Evolutionary conservation across 2,888 invertebrate genomes (phyloP).

Genomic region (Lepetodrilus schrolli): DNA sequence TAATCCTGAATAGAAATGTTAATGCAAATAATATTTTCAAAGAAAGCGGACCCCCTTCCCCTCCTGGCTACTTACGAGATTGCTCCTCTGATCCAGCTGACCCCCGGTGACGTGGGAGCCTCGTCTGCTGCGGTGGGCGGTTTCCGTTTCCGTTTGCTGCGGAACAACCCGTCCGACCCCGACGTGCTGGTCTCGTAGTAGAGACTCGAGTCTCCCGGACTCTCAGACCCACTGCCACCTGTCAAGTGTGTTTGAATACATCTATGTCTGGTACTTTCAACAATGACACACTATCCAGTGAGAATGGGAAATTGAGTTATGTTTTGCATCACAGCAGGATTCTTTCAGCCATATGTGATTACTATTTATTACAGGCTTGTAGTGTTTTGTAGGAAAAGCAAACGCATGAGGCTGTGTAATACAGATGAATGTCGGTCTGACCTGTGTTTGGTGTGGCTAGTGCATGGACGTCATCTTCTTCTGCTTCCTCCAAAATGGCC

Average conservation of each 20-base stretch:
- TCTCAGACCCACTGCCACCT: constrained; percentile 43
- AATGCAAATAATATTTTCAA: no score
- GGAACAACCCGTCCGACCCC: constrained; percentile 36
- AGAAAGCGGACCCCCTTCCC: background rate
- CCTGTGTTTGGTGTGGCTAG: constrained; percentile 32
- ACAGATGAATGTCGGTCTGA: background rate
- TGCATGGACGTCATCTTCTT: background rate
- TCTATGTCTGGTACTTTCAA: no score
- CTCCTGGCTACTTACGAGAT: constrained; percentile 56
- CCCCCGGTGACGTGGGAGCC: constrained; percentile 42
- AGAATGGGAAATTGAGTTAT: no score
- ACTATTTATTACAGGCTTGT: no score
- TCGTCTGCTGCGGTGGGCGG: constrained; percentile 56
- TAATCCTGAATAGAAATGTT: no score
- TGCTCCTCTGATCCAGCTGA: constrained; percentile 69
- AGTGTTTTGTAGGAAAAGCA: no score
- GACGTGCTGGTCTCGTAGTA: constrained; percentile 29
- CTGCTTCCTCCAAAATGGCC: background rate
- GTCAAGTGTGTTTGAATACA: no score
- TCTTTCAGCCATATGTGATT: no score
- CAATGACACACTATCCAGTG: no score
- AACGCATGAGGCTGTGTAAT: no score
- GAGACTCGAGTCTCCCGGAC: constrained; percentile 33
- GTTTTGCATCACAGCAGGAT: no score
- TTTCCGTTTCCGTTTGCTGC: constrained; percentile 63